phyloP scores from a whole-genome alignment of 1,140 invertebrate species.

The Oryzaephilus surinamensis region DNA sequence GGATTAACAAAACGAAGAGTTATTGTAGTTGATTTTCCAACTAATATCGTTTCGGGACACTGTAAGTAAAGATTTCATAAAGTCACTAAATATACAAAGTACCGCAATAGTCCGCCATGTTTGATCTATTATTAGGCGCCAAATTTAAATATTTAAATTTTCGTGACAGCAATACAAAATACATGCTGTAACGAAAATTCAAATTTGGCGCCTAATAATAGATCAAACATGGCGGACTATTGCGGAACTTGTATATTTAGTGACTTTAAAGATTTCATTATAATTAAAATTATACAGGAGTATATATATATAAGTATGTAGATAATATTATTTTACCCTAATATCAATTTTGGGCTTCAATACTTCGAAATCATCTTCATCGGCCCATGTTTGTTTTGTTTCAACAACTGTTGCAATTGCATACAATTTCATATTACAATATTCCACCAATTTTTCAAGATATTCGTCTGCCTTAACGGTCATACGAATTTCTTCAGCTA shows the following conservation, averaged over 20 bases:
- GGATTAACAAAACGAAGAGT: conserved; percentile 59
- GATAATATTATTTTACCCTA: conserved; percentile 37
- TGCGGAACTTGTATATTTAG: neutral
- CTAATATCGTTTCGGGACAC: conserved; percentile 45
- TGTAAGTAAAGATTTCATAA: conserved; percentile 34
- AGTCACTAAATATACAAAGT: neutral
- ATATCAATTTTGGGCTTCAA: conserved; percentile 55
- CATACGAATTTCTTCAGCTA: conserved; percentile 52
- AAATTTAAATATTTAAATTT: conserved; percentile 38
- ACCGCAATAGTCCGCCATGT: too few species aligned
- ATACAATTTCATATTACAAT: conserved; percentile 62
- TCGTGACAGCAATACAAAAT: too few species aligned
- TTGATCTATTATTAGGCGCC: too few species aligned
- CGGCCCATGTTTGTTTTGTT: conserved; percentile 63
- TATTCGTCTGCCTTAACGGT: conserved; percentile 52
- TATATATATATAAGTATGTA: too few species aligned
- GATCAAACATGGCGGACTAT: too few species aligned
- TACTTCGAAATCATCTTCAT: conserved; percentile 64
- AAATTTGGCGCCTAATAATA: too few species aligned
- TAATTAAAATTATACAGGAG: too few species aligned
- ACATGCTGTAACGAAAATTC: conserved; percentile 43
- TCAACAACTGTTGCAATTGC: conserved; percentile 58
- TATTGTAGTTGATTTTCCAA: conserved; percentile 44
- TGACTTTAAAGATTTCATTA: too few species aligned
- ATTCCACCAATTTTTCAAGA: conserved; percentile 60